Base-by-base conservation (phyloP, 2,888 invertebrate genomes). In the Dexiosoma caninum region DNA sequence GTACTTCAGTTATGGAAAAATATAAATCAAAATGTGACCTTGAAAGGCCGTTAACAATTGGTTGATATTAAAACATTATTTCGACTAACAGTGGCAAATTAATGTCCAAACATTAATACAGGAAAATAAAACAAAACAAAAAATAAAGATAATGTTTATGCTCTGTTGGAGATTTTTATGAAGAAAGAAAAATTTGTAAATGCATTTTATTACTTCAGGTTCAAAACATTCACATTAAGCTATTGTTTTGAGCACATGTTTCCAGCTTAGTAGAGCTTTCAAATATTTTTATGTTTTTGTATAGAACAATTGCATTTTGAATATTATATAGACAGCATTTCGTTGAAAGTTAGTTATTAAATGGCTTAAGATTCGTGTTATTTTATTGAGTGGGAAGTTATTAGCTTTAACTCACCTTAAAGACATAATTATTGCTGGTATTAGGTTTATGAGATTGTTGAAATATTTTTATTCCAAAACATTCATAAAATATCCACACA, bases 371-470 rank as follows among this genome's bases (percentile, higher is more conserved):
- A 23, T 9, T 37, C 57, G 44, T 37, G 12, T 66, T 46, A 46
- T 37, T 75, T 80, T 66, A 81, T 81, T 67, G 67, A 81, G 81
- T 81, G 81, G 81, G 81, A 81, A 81, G 72, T 81, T 72, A 77
- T 69, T 62, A 67, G 67, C 60, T 49, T 67, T 72, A 81, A 62
- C 49, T 81, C 60, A 71, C 37, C 51, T 77, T 81, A 62, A 78
- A 78, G 40, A 71, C 49, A 64, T 77, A 57, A 77, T 77, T 81
- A 62, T 72, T 77, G 62, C 62, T 76, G 67, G 70, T 23, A 75
- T 64, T 53, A 46, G 14, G n/a, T 71, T 67, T 71, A 71, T 21
- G 1, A 8, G 2, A 51, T 49, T n/a, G 2, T 64, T 42, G 35
- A 27, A 74, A 55, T 46, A 55, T 9, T 49, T 70, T 27, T 53